Evolutionary conservation across 53 echinoderm and acorn worm genomes (phyloP), one percentile per base, ranked within the genome.

Genomic region (Holothuria leucospilota): DNA sequence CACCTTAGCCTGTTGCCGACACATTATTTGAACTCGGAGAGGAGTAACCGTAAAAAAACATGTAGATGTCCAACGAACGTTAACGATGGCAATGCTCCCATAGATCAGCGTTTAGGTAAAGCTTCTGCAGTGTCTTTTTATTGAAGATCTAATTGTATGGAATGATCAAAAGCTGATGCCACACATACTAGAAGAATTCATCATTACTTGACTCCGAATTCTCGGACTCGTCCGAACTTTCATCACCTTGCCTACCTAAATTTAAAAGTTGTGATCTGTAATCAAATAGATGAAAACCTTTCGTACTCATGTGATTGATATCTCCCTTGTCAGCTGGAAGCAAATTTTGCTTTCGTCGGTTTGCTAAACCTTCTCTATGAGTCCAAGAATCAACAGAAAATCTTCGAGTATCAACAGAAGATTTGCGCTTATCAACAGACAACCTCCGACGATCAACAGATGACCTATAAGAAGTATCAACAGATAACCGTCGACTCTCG

Each of bases 281-380:
- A 53, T 78, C 79, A 51, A 78, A 78, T 56, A 78, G 49, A 78
- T 53, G 79, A n/a, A 78, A 78, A 13, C 79, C 79, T 59, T 28
- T 58, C 2, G 56, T 78, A 30, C 34, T 59, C 58, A 78, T 24
- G 29, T 78, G 56, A 27, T 78, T 53, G 30, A 78, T 78, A 15
- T 78, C 79, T 21, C 40, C 49, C 46, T 24, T 72, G 20, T 72
- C 72, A 30, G 49, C 29, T 20, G 72, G 72, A 20, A 72, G 7
- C 40, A 72, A 20, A 72, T 46, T 42, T 46, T 46, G 18, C 40
- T 72, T 72, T 72, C 72, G 72, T 40, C 72, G 34, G 21, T 39
- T 39, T 20, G 72, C 29, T 21, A 39, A 20, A n/a, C 8, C 29
- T 72, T 72, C 23, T 39, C 72, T 23, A 46, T 39, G 39, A 38